Percentiles rank a stretch among this genome's conserved stretches.
Evolutionary conservation across 1,140 invertebrate genomes (phyloP).

Genomic region (Sinonovacula constricta): DNA sequence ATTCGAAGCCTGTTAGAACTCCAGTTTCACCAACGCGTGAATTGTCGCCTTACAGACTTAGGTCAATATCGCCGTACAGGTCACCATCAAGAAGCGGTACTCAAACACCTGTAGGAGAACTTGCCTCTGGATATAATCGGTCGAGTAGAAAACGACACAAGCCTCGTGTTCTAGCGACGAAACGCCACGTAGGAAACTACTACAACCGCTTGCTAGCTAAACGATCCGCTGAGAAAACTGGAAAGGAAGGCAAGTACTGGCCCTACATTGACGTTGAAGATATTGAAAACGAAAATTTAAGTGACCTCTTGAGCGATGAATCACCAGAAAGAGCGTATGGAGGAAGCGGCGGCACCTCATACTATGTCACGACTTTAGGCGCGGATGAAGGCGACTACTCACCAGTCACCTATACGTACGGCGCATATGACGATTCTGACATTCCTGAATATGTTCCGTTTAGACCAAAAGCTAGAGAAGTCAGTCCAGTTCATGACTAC

Average conservation of each 20-base stretch:
- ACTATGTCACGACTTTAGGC: neutral
- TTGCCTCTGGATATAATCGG: slow-evolving; percentile 5
- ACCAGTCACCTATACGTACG: neutral
- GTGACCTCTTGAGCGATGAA: slow-evolving; percentile 37
- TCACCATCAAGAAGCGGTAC: slow-evolving; percentile 29
- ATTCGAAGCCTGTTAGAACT: slow-evolving; percentile 25
- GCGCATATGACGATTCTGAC: slow-evolving; percentile 12
- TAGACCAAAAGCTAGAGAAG: slow-evolving; percentile 19
- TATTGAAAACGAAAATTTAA: slow-evolving; percentile 37
- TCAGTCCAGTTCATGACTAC: slow-evolving; percentile 39
- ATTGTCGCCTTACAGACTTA: slow-evolving; percentile 14
- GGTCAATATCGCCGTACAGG: slow-evolving; percentile 27
- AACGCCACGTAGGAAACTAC: slow-evolving; percentile 42
- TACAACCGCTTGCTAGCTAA: slow-evolving; percentile 31
- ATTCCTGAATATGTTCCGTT: slow-evolving; percentile 53
- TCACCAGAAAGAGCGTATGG: neutral
- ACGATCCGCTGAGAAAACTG: slow-evolving; percentile 1
- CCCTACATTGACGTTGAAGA: slow-evolving; percentile 51
- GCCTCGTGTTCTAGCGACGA: slow-evolving; percentile 30
- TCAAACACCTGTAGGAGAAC: neutral
- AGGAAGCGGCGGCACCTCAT: neutral
- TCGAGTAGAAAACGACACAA: slow-evolving; percentile 37
- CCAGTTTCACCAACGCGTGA: slow-evolving; percentile 14
- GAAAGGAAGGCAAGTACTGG: slow-evolving; percentile 42
- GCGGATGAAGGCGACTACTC: neutral